Conservation (phyloP, 2,888 invertebrate species). For the Azorinus chamasolen region DNA sequence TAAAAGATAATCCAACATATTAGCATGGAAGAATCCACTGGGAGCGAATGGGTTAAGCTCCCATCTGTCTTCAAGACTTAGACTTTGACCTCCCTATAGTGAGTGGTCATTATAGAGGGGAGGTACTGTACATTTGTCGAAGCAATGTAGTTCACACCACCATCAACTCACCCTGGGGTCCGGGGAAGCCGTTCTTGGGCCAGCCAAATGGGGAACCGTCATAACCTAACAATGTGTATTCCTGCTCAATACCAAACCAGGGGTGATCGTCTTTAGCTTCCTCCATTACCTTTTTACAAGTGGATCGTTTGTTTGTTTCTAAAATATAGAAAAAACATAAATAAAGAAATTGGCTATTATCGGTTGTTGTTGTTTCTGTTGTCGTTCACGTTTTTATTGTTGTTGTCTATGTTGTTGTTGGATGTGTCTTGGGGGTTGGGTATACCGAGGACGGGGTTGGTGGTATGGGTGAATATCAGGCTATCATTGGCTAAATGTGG, state of each 20-base stretch:
- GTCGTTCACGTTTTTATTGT: too few species aligned
- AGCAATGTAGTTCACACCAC: neutral
- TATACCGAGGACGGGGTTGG: too few species aligned
- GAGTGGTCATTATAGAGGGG: too few species aligned
- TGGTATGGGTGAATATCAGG: too few species aligned
- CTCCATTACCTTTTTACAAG: slow-evolving; percentile 87
- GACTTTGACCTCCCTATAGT: neutral
- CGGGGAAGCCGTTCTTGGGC: slow-evolving; percentile 85
- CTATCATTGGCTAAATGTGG: too few species aligned
- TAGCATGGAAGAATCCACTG: too few species aligned
- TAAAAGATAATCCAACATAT: too few species aligned
- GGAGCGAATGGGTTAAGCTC: too few species aligned
- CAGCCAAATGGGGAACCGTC: slow-evolving; percentile 85
- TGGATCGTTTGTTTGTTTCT: slow-evolving; percentile 86
- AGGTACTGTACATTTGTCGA: neutral
- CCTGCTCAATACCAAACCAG: slow-evolving; percentile 89
- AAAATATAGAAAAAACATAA: slow-evolving; percentile 15
- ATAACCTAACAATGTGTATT: slow-evolving; percentile 87
- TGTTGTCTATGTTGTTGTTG: too few species aligned
- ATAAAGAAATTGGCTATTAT: too few species aligned
- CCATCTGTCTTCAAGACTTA: neutral
- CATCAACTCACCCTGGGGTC: slow-evolving; percentile 83
- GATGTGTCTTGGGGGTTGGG: too few species aligned
- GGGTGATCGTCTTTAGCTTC: slow-evolving; percentile 85
- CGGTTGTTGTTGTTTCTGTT: too few species aligned